A percentile compares a stretch with the other conserved stretches of the same genome.
These are phyloP conservation scores for Trichonephila clavipes DNA, from an alignment of 1,140 invertebrate species.

Conservation along the genomic window DNA sequence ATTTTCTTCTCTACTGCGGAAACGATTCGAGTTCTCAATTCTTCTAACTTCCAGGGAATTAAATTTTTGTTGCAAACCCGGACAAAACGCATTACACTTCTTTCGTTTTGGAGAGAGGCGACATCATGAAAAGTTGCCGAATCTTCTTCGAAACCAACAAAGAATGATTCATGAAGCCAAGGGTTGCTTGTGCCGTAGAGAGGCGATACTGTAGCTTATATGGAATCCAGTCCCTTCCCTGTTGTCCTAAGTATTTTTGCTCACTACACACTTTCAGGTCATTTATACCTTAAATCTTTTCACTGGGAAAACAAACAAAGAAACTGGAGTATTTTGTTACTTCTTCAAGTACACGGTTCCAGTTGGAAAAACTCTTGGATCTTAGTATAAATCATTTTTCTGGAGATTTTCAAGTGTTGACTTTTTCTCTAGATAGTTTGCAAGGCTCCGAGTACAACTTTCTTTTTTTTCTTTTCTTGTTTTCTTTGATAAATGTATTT, in stretches of 20 bases:
- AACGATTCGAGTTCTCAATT: neutral
- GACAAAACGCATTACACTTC: slow-evolving; percentile 1
- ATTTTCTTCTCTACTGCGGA: neutral
- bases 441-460: neutral
- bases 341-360: neutral
- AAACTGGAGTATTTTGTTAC: slow-evolving; percentile 42
- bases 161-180: slow-evolving; percentile 14
- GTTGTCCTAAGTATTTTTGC: slow-evolving; percentile 1
- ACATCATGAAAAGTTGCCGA: neutral
- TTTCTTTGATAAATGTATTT: slow-evolving; percentile 64
- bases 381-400: slow-evolving; percentile 64
- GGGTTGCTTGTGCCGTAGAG: neutral
- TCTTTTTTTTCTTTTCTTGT: slow-evolving; percentile 19
- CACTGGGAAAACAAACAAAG: slow-evolving; percentile 28
- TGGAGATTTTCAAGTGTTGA: slow-evolving; percentile 57
- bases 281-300: slow-evolving; percentile 39
- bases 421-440: slow-evolving; percentile 26
- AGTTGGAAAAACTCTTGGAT: slow-evolving; percentile 9
- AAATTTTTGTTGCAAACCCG: neutral
- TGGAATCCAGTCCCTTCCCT: neutral
- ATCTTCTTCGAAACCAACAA: neutral
- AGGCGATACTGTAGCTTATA: neutral
- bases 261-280: neutral
- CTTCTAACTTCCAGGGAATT: neutral
- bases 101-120: neutral